Evolutionary conservation across 2,113 vertebrate genomes (phyloP), one percentile per base, ranked within the genome.

Genomic region (Chaetura pelagica): DNA sequence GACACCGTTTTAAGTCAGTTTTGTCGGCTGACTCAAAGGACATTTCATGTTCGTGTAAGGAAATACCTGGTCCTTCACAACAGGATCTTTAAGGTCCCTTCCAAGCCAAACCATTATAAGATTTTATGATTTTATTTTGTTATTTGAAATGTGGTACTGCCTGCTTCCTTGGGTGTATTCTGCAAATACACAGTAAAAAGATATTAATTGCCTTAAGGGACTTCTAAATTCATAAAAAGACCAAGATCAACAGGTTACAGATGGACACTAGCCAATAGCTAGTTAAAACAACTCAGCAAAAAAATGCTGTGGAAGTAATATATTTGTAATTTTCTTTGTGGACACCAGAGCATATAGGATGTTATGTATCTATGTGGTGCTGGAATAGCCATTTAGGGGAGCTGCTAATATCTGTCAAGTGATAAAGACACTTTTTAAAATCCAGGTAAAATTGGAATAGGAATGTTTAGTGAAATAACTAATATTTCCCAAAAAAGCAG

Each of bases 161-260:
- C 42, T 72, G 29, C 12, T 42, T 64, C 17, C n/a, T 51, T 0
- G 0, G 9, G 3, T 48, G 22, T n/a, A 35, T 27, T 29, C 18
- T 48, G 18, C 29, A 92, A 84, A 72, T 18, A 21, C 7, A 52
- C 4, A 48, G 15, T 48, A 68, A 87, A 88, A 85, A 72, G 8
- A 11, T 27, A 40, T 42, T 59, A 7, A 18, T 66, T 89, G 34
- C 18, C 29, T 58, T 35, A 77, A 77, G 15, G 3, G 6, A 9
- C 9, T 72, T 84, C 38, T 72, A 89, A 46, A 11, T 55, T 74
- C 29, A 51, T 4, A 3, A 24, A 32, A 55, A 58, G 18, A 0
- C 0, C 22, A 68, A 13, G 11, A 87, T 10, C 32, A 83, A 46
- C 18, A 75, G 15, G 7, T 55, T 77, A 29, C 52, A 51, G 9